Evolutionary conservation across 2,888 invertebrate genomes (phyloP).

Genomic region (Galeruca laticollis): DNA sequence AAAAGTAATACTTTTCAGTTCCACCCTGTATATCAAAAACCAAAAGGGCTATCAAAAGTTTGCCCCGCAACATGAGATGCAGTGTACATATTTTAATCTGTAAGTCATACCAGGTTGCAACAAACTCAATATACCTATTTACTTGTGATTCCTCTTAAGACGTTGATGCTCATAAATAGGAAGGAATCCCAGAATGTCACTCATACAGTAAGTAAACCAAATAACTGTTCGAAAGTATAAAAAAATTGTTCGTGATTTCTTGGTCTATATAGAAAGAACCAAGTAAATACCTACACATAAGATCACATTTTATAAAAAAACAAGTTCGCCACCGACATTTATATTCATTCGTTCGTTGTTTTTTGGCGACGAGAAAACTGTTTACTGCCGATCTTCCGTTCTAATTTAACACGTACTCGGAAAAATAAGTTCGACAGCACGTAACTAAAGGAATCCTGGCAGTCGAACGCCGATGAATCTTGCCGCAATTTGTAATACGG

Average conservation of each 20-base stretch:
- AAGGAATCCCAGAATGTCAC: too few species aligned
- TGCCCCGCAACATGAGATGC: too few species aligned
- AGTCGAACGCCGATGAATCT: conserved; percentile 37
- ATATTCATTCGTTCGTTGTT: conserved; percentile 29
- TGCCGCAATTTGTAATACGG: conserved; percentile 50
- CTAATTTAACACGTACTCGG: conserved; percentile 28
- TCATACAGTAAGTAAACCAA: too few species aligned
- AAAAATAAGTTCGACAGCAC: conserved; percentile 22
- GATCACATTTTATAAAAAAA: conserved; percentile 17
- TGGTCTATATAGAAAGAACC: conserved; percentile 1
- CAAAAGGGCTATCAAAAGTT: too few species aligned
- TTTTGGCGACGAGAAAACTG: conserved; percentile 29
- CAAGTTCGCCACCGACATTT: conserved; percentile 23
- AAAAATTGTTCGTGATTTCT: not conserved
- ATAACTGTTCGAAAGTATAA: too few species aligned
- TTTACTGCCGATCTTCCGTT: conserved; percentile 30
- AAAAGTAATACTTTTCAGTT: too few species aligned
- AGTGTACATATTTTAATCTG: too few species aligned
- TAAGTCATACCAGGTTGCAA: too few species aligned
- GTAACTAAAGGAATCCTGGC: conserved; percentile 30
- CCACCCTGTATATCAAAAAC: too few species aligned
- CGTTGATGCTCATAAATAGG: too few species aligned
- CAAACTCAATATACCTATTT: too few species aligned
- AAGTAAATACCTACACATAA: conserved; percentile 19
- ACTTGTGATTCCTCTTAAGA: too few species aligned